Base-by-base conservation (phyloP, 2,888 invertebrate genomes). In the Tuta absoluta region DNA sequence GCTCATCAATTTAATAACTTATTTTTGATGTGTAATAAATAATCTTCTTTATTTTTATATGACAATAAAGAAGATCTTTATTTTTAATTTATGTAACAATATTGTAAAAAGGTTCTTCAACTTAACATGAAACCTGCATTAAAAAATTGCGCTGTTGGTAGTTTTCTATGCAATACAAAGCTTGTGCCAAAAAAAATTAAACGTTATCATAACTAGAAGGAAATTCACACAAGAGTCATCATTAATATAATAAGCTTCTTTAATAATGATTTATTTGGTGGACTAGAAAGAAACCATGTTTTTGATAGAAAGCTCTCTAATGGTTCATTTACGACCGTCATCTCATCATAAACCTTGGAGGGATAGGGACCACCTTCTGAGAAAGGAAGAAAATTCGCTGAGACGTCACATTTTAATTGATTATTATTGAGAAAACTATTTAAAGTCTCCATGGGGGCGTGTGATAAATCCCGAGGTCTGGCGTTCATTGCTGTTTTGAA, bases 341-440 rank as follows among this genome's bases (percentile, higher is more conserved):
- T 74, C 75, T 71, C 68, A 67, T 74, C 75, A 78, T 84, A 82
- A 80, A 82, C 74, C 72, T 72, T 71, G 74, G 72, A 72, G 72
- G 72, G 72, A 79, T 77, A 72, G 74, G 74, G 89, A 89, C 89
- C 90, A 88, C 90, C 89, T 69, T 74, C 74, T 58, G 75, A 68
- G 79, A 73, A 68, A 67, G 67, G 73, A 72, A 76, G 19, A 38
- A 78, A 84, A 89, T 89, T 88, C 89, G 89, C 85, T 89, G 82
- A 86, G 82, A 86, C 88, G 90, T 86, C 85, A 89, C 86, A 89
- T 86, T 91, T 91, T 89, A 89, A 91, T 91, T 89, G 85, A 86
- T 80, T 75, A 69, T 69, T 66, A 69, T 71, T 75, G 61, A 48
- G 38, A 48, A 51, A 78, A 70, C 79, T 86, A 86, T 89, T 86